Percentiles rank a stretch among this genome's conserved stretches.
Conservation (phyloP, 1,140 invertebrate genomes). For the Monomorium pharaonis region DNA sequence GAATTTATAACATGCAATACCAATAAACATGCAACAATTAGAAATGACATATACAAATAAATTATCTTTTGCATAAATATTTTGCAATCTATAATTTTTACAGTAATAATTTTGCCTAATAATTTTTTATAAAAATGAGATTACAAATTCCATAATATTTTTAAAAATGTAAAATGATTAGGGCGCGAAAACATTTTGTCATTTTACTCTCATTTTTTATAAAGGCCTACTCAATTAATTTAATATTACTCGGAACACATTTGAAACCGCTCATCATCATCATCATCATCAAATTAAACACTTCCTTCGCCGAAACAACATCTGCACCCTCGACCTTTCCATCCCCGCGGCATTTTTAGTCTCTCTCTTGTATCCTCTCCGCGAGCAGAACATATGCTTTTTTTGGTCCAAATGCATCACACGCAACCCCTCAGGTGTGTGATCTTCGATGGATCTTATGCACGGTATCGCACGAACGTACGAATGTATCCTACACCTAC, state of each 20-base stretch:
- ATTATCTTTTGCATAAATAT: background rate
- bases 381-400: constrained; percentile 70
- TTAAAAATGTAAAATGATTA: background rate
- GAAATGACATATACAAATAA: background rate
- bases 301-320: constrained; percentile 23
- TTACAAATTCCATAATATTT: background rate
- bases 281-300: constrained; percentile 44
- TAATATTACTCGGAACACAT: background rate
- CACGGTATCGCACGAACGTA: constrained; percentile 1
- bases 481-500: constrained; percentile 49
- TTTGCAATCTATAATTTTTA: background rate
- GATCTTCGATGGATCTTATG: constrained; percentile 20
- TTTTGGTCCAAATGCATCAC: constrained; percentile 69
- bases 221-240: background rate
- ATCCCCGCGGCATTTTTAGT: background rate
- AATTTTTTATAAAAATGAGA: background rate
- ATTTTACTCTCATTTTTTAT: background rate
- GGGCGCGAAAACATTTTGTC: background rate
- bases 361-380: background rate
- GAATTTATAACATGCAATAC: background rate
- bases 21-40: background rate
- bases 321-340: constrained; percentile 22
- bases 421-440: constrained; percentile 64
- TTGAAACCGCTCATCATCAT: constrained; percentile 13
- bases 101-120: background rate